A percentile compares a stretch with the other conserved stretches of the same genome.
Conservation (phyloP, 2,888 invertebrate genomes). For the Myathropa florea region DNA sequence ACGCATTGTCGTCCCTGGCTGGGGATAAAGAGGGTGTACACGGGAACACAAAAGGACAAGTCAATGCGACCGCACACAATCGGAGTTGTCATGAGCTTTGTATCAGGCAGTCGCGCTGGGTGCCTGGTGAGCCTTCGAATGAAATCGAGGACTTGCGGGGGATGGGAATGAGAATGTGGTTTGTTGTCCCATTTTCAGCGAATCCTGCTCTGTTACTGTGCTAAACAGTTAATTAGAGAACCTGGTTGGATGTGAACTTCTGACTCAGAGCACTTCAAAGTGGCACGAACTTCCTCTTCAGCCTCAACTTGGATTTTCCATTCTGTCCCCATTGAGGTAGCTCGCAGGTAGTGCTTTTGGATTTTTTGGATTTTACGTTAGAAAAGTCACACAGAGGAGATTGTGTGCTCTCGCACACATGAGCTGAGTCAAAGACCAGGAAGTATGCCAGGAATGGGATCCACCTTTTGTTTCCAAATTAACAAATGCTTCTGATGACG, state of each 20-base stretch:
- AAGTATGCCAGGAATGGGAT: not conserved
- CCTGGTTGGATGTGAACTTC: not conserved
- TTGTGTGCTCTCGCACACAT: not conserved
- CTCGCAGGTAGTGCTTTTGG: not conserved
- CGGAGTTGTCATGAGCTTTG: conserved; percentile 13
- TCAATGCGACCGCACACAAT: conserved; percentile 22
- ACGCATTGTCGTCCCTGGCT: too few relatives aligned
- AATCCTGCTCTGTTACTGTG: not conserved
- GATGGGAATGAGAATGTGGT: not conserved
- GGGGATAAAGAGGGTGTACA: not conserved
- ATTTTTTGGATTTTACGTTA: not conserved
- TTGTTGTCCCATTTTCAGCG: not conserved
- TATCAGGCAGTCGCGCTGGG: not conserved
- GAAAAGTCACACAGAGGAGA: not conserved
- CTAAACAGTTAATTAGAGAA: not conserved
- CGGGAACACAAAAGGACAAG: conserved; percentile 6
- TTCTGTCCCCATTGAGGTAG: not conserved
- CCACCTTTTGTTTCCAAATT: not conserved
- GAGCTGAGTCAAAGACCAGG: not conserved
- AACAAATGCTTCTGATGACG: not conserved
- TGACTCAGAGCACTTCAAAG: not conserved
- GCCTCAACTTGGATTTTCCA: not conserved
- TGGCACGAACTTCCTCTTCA: not conserved
- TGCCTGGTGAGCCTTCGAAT: not conserved
- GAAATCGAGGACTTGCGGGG: not conserved